Evolutionary conservation across 2,888 invertebrate genomes (phyloP).

Genomic region (Bimastos eiseni): DNA sequence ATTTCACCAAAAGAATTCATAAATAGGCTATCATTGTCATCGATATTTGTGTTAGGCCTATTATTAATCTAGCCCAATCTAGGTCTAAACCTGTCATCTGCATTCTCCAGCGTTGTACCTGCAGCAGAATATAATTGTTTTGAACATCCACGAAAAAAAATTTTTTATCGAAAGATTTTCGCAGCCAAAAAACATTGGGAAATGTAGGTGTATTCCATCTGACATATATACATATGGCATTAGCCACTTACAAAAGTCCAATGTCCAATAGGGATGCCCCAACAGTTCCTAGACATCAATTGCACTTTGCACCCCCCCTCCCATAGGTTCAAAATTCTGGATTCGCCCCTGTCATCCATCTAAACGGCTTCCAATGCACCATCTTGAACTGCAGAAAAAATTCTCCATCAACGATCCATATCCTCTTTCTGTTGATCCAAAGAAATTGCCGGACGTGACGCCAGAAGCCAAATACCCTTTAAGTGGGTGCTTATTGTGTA

Average conservation of each 20-base stretch:
- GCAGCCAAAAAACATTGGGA: too few species aligned
- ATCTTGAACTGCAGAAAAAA: not conserved
- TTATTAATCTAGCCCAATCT: too few species aligned
- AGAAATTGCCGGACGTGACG: not conserved
- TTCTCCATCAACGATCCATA: not conserved
- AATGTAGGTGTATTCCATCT: not conserved
- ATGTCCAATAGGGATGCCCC: not conserved
- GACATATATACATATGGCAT: too few species aligned
- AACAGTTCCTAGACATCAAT: not conserved
- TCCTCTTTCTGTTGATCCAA: not conserved
- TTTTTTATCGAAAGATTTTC: too few species aligned
- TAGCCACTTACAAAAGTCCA: not conserved
- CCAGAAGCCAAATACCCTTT: not conserved
- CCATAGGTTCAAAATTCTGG: not conserved
- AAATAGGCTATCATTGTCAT: too few species aligned
- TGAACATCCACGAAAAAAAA: too few species aligned
- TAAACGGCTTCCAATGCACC: not conserved
- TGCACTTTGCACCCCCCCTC: not conserved
- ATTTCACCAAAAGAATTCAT: too few species aligned
- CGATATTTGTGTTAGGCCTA: too few species aligned
- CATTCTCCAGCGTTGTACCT: too few species aligned
- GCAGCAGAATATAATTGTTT: too few species aligned
- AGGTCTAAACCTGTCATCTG: too few species aligned
- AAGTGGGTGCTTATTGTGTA: not conserved
- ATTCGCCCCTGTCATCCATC: not conserved